A percentile compares a stretch with the other conserved stretches of the same genome.
These are phyloP conservation scores for Odontomachus brunneus DNA, from an alignment of 1,140 invertebrate species.

Conservation along the genomic window DNA sequence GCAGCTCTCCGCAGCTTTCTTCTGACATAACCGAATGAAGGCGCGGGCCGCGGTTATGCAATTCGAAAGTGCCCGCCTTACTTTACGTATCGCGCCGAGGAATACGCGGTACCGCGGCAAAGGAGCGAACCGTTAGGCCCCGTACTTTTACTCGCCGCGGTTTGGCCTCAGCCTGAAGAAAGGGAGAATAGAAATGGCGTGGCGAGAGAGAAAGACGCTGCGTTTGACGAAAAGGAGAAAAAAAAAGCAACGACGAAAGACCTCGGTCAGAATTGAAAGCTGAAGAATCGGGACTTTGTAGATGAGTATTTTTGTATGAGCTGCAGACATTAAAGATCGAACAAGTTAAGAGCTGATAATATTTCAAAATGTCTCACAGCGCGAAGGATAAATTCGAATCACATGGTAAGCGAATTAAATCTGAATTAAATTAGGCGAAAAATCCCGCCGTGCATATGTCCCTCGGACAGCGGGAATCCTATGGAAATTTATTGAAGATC, in stretches of 20 bases:
- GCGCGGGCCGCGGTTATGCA: constrained; percentile 84
- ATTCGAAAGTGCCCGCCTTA: constrained; percentile 86
- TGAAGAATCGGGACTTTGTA: too few species aligned
- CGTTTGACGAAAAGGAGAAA: neutral
- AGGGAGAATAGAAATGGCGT: neutral
- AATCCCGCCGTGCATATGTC: too few species aligned
- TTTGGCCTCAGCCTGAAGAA: neutral
- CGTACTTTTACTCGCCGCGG: constrained; percentile 62
- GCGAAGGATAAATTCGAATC: too few species aligned
- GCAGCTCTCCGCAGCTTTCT: constrained; percentile 82
- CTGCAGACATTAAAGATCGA: too few species aligned
- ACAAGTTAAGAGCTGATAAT: too few species aligned
- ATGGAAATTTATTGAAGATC: too few species aligned
- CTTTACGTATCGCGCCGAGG: constrained; percentile 81
- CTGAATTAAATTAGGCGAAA: too few species aligned
- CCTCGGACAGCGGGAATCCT: too few species aligned
- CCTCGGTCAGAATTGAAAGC: too few species aligned
- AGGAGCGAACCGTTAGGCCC: constrained; percentile 64
- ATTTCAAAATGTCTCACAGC: too few species aligned
- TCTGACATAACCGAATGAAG: constrained; percentile 86
- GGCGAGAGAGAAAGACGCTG: neutral
- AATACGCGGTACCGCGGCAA: constrained; percentile 65
- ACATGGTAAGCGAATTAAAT: too few species aligned
- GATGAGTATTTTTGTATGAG: too few species aligned
- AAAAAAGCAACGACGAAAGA: neutral